Evolutionary conservation across 2,113 vertebrate genomes (phyloP).

Genomic region (Cebidichthys violaceus): DNA sequence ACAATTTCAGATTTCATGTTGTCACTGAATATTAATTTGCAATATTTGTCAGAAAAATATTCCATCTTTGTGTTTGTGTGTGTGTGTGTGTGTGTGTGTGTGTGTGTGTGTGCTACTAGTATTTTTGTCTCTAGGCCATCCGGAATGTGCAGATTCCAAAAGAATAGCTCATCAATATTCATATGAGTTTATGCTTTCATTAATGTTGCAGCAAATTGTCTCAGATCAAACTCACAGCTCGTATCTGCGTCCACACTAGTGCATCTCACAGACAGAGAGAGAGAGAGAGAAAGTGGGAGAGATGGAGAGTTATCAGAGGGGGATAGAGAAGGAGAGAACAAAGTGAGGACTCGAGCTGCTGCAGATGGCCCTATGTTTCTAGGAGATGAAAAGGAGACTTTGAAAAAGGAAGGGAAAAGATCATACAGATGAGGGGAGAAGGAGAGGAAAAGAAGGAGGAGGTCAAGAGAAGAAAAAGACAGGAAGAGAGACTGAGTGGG

Average conservation of each 20-base stretch:
- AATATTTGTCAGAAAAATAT: constrained; percentile 79
- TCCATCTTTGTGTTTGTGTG: constrained; percentile 53
- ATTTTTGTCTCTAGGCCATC: constrained; percentile 73
- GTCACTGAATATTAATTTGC: constrained; percentile 78
- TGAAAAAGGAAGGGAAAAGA: constrained; percentile 50
- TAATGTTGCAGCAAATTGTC: constrained; percentile 83
- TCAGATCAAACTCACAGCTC: constrained; percentile 77
- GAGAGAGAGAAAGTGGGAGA: constrained; percentile 7
- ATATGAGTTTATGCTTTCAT: constrained; percentile 81
- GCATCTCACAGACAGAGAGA: constrained; percentile 49
- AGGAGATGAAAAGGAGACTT: constrained; percentile 67
- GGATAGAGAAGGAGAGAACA: constrained; percentile 55
- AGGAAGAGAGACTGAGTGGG: constrained; percentile 25
- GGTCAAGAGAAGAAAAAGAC: constrained; percentile 52
- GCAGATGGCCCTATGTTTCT: constrained; percentile 67
- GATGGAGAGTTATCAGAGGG: constrained; percentile 42
- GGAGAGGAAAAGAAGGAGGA: constrained; percentile 29
- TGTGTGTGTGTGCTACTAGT: constrained; percentile 49
- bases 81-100: neutral
- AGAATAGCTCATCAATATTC: constrained; percentile 84
- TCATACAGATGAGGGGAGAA: constrained; percentile 50
- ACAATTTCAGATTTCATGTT: constrained; percentile 74
- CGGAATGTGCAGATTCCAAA: constrained; percentile 78
- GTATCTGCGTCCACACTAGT: constrained; percentile 62
- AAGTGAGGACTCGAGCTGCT: constrained; percentile 54